These are phyloP conservation scores for Omphaloscelis lunosa DNA, from an alignment of 2,888 invertebrate species.

Conservation along the genomic window DNA sequence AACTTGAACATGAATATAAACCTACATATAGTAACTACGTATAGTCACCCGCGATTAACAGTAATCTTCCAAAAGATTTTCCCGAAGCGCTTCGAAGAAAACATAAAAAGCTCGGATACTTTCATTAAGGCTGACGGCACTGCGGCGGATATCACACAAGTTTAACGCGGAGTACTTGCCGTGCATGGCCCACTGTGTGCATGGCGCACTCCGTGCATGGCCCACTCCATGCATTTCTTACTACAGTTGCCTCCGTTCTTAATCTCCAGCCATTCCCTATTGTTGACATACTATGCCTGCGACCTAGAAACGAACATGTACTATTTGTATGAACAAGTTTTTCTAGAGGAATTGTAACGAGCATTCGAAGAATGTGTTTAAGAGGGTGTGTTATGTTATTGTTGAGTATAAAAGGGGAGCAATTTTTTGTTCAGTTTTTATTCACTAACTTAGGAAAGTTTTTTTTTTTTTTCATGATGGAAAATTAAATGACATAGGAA, in stretches of 20 bases:
- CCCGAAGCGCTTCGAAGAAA: slow-evolving; percentile 26
- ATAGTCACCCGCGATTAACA: slow-evolving; percentile 31
- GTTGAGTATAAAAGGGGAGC: not conserved
- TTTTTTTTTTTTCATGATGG: not conserved
- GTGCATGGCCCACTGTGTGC: slow-evolving; percentile 37
- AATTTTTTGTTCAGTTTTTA: not conserved
- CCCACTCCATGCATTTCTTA: slow-evolving; percentile 58
- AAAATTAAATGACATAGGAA: not conserved
- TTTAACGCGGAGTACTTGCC: slow-evolving; percentile 45
- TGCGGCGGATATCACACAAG: slow-evolving; percentile 51
- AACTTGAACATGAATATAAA: slow-evolving; percentile 25
- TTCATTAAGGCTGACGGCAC: slow-evolving; percentile 46
- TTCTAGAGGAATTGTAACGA: slow-evolving; percentile 41
- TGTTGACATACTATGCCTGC: slow-evolving; percentile 77
- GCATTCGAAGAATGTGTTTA: slow-evolving; percentile 46
- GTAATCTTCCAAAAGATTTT: slow-evolving; percentile 42
- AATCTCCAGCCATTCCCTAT: slow-evolving; percentile 78
- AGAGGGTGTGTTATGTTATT: not conserved
- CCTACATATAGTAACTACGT: slow-evolving; percentile 6
- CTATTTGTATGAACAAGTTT: slow-evolving; percentile 53
- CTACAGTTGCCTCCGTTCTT: slow-evolving; percentile 72
- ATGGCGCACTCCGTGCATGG: slow-evolving; percentile 13
- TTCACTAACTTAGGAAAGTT: not conserved
- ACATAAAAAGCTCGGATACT: slow-evolving; percentile 39
- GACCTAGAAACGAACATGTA: slow-evolving; percentile 78